phyloP scores from a whole-genome alignment of 2,888 invertebrate species.

The Drosophila fulvimacula region DNA sequence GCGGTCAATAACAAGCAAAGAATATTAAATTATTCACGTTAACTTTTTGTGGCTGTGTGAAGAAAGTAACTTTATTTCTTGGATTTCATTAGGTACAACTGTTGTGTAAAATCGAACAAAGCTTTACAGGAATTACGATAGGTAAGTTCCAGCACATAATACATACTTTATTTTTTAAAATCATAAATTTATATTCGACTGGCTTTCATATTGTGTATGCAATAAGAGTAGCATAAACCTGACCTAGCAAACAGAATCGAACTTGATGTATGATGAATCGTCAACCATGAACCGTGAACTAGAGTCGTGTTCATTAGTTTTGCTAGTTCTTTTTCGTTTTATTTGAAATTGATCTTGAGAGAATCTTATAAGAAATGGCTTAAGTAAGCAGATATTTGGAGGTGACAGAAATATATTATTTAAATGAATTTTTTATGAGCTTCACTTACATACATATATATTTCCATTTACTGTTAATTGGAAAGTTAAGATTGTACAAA shows the following conservation, averaged over 20 bases:
- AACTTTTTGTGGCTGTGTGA: slow-evolving; percentile 15
- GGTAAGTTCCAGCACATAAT: slow-evolving; percentile 18
- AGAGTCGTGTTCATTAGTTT: neutral
- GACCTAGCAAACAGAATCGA: slow-evolving; percentile 30
- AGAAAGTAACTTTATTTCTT: slow-evolving; percentile 28
- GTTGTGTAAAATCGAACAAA: neutral
- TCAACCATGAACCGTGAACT: slow-evolving; percentile 2
- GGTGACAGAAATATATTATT: neutral
- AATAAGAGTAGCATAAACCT: slow-evolving; percentile 14
- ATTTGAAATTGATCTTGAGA: neutral
- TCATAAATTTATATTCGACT: neutral
- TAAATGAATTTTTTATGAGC: neutral
- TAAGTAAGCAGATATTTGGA: neutral
- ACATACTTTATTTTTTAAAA: neutral
- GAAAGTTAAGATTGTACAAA: slow-evolving; percentile 22
- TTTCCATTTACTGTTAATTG: neutral
- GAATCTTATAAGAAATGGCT: neutral
- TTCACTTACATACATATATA: neutral
- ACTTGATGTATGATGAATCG: slow-evolving; percentile 5
- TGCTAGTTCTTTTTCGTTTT: neutral
- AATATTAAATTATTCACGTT: slow-evolving; percentile 14
- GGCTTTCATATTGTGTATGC: neutral
- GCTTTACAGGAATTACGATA: slow-evolving; percentile 14
- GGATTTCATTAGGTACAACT: slow-evolving; percentile 5
- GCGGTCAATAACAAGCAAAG: neutral